A percentile compares a stretch with the other conserved stretches of the same genome.
Evolutionary conservation across 2,113 vertebrate genomes (phyloP).

Genomic region (Cichladusa arquata): DNA sequence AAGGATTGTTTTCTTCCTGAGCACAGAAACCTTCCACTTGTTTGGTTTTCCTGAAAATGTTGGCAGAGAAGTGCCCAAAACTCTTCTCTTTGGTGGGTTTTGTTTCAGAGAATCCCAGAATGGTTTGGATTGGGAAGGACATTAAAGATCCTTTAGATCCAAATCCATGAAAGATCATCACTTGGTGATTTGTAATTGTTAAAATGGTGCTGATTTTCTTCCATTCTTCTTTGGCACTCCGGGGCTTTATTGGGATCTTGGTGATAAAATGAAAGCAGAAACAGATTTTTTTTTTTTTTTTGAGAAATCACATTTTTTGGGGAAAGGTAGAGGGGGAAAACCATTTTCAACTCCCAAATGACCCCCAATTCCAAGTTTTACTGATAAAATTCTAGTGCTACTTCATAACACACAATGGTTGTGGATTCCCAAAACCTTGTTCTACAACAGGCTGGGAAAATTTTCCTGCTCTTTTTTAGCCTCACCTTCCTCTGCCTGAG

Average conservation of each 20-base stretch:
- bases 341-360: background rate
- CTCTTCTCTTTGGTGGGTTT: background rate
- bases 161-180: accelerated
- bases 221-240: background rate
- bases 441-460: background rate
- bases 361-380: background rate
- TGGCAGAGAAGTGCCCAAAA: background rate
- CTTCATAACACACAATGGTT: accelerated
- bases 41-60: background rate
- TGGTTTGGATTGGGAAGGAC: background rate
- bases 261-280: background rate
- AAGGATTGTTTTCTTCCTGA: accelerated
- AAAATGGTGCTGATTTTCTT: background rate
- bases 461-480: background rate
- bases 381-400: background rate
- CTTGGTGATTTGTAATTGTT: background rate
- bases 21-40: background rate
- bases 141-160: background rate
- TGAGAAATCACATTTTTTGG: background rate
- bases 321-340: background rate
- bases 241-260: background rate
- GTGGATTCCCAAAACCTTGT: background rate
- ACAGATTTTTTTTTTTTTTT: background rate
- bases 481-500: too few species aligned
- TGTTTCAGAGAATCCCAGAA: background rate